These are phyloP conservation scores for Chlamydotis undulata DNA, from an alignment of 2,113 vertebrate genomes.

Conservation along the genomic window DNA sequence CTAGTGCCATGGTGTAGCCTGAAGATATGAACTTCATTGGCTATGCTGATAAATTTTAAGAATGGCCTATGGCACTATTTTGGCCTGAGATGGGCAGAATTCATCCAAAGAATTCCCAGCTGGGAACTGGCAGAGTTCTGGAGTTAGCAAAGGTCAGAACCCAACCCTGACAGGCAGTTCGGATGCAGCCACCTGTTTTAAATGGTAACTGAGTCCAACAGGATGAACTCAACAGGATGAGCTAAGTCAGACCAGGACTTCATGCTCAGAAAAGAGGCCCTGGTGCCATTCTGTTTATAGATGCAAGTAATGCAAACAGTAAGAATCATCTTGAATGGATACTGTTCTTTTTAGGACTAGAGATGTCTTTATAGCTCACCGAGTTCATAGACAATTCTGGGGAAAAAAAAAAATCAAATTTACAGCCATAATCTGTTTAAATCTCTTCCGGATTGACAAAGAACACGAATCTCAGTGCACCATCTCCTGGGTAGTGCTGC, in stretches of 20 bases:
- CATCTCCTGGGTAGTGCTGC: not conserved
- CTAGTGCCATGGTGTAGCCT: not conserved
- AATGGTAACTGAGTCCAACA: not conserved
- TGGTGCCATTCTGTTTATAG: not conserved
- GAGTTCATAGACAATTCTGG: not conserved
- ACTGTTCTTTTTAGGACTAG: not conserved
- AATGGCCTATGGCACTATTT: not conserved
- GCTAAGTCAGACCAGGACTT: not conserved
- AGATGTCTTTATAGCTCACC: not conserved
- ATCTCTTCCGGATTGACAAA: not conserved
- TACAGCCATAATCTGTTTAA: not conserved
- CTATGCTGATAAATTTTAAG: not conserved
- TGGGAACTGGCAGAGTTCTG: not conserved
- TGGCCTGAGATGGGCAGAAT: not conserved
- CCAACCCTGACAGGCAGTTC: not conserved
- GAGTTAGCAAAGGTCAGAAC: not conserved
- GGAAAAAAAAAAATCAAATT: not conserved
- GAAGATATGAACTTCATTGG: not conserved
- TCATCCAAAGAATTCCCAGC: not conserved
- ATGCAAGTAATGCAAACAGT: not conserved
- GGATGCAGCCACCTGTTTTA: not conserved
- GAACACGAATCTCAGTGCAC: not conserved
- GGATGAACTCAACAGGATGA: not conserved
- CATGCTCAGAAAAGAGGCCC: not conserved
- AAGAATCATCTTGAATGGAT: not conserved